These are phyloP conservation scores for Cardiocondyla obscurior DNA, from an alignment of 1,140 invertebrate species.

Conservation along the genomic window DNA sequence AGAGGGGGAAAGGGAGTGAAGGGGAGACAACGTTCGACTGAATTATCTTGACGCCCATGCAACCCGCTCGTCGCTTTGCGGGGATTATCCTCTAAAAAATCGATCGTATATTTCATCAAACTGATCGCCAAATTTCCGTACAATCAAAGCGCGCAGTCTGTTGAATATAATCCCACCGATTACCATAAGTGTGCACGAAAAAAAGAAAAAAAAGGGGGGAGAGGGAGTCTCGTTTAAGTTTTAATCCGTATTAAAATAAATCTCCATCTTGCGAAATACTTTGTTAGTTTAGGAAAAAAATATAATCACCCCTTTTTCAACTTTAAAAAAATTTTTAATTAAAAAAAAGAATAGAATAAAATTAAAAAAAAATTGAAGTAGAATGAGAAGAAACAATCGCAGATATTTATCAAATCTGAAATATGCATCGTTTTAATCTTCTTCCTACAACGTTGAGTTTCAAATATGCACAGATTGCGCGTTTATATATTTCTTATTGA, in stretches of 20 bases:
- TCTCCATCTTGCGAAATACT: not conserved
- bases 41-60: slow-evolving; percentile 9
- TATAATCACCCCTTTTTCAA: not conserved
- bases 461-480: not conserved
- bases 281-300: not conserved
- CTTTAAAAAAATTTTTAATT: not conserved
- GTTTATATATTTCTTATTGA: not conserved
- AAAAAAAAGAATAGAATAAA: not conserved
- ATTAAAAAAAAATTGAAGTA: not conserved
- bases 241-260: not conserved
- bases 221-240: not conserved
- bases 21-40: not conserved
- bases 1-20: no score
- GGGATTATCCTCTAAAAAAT: slow-evolving; percentile 23
- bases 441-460: not conserved
- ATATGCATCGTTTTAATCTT: not conserved
- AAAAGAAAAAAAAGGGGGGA: no score
- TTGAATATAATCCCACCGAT: not conserved
- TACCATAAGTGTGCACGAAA: not conserved
- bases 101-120: not conserved
- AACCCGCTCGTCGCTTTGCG: no score
- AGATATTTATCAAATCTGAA: not conserved
- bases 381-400: not conserved
- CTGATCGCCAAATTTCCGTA: slow-evolving; percentile 5
- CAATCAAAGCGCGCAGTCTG: not conserved